Evolutionary conservation across 2,888 invertebrate species (phyloP), one percentile per base, ranked within the genome.

Genomic region (Odontocolon sp.): DNA sequence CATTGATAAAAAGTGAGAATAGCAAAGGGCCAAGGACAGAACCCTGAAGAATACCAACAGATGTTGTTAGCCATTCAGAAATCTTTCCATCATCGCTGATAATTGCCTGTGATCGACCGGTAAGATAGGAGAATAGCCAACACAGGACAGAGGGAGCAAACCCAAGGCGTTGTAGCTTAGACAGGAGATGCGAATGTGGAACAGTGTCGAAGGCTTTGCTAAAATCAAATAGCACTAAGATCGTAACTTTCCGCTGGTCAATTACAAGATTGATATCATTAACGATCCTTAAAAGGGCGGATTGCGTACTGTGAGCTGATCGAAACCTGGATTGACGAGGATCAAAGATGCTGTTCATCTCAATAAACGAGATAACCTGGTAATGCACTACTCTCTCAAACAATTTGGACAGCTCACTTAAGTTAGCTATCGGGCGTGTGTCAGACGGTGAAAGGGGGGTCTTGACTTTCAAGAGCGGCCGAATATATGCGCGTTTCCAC

Each of bases 1-100:
- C 75, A 5, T 67, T 76, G 0, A 67, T 71, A 3, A 54, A 66
- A 0, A 71, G 14, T 1, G 56, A 50, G 14, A 77, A 67, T n/a
- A 14, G 14, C 2, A 28, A 21, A 0, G n/a, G 64, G 3, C 71
- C 71, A 0, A 72, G 54, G 0, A 77, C 72, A 0, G 63, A 71
- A 1, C 63, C 64, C 6, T 71, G 64, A 0, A 56, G 64, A 1
- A 64, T 42, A 2, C 64, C 64, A 0, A 45, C 5, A 1, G 31
- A n/a, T 0, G 36, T 36, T 1, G 1, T 16, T 14, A 42, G 16
- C 42, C 16, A 14, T 8, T 36, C 36, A 1, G 42, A 42, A 3
- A 6, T 4, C 2, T 14, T 16, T 1, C 14, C 14, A 3, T 42
- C 8, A 6, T 36, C 36, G 16, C n/a, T 31, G 6, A 52, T 52